These are phyloP conservation scores for Azorinus chamasolen DNA, from an alignment of 2,888 invertebrate species.

Conservation along the genomic window DNA sequence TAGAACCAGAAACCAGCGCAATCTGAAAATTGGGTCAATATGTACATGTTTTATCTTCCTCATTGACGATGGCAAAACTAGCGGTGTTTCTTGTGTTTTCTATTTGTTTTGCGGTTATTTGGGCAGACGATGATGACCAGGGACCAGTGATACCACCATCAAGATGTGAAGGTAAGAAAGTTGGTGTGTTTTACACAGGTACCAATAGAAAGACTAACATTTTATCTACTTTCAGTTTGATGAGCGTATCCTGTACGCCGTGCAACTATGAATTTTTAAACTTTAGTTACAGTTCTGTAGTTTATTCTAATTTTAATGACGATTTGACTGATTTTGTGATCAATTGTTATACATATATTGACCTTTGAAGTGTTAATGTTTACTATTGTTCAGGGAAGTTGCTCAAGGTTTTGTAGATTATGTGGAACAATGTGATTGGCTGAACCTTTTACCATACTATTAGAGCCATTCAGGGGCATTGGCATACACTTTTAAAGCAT, in stretches of 20 bases:
- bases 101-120: not conserved
- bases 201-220: not conserved
- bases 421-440: constrained; percentile 53
- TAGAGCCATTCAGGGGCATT: too few species aligned
- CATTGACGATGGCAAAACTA: constrained; percentile 2
- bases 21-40: too few species aligned
- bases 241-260: not conserved
- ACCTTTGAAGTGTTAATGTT: too few species aligned
- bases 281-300: too few species aligned
- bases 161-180: constrained; percentile 76
- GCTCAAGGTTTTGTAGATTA: constrained; percentile 4
- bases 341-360: too few species aligned
- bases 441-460: constrained; percentile 2
- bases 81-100: not conserved
- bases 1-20: not conserved
- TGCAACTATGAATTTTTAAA: too few species aligned
- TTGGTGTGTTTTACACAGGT: not conserved
- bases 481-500: too few species aligned
- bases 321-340: constrained; percentile 3
- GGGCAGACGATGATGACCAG: constrained; percentile 57
- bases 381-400: too few species aligned
- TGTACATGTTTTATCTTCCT: not conserved
- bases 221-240: constrained; percentile 53
- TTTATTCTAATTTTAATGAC: constrained; percentile 1
- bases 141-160: constrained; percentile 73